These are phyloP conservation scores for Podiceps cristatus DNA, from an alignment of 2,113 vertebrate genomes.

Conservation along the genomic window DNA sequence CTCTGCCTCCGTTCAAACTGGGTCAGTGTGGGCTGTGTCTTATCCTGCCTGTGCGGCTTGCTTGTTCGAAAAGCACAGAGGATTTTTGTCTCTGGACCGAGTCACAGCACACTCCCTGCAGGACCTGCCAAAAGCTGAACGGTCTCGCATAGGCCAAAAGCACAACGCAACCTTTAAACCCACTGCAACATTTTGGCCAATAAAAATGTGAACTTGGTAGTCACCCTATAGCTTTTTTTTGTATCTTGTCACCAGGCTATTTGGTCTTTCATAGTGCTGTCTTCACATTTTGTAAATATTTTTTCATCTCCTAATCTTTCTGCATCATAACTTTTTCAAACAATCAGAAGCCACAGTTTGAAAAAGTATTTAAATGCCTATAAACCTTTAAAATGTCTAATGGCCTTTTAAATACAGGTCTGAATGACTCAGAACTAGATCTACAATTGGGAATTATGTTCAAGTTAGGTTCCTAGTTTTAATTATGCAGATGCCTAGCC, in stretches of 20 bases:
- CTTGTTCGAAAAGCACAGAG: neutral
- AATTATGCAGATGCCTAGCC: neutral
- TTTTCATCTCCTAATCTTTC: neutral
- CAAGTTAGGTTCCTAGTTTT: neutral
- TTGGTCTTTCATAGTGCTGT: neutral
- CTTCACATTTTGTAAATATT: neutral
- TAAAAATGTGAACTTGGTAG: neutral
- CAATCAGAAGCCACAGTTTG: neutral
- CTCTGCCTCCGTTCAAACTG: neutral
- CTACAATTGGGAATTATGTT: neutral
- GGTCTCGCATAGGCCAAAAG: neutral
- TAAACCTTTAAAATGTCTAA: neutral
- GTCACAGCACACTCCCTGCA: neutral
- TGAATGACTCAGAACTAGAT: neutral
- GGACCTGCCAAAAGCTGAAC: neutral
- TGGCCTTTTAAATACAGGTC: neutral
- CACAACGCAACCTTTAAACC: neutral
- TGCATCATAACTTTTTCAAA: neutral
- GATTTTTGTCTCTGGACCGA: neutral
- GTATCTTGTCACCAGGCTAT: neutral
- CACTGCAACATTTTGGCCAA: neutral
- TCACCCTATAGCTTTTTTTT: neutral
- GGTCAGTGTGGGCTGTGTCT: neutral
- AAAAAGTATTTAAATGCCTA: neutral
- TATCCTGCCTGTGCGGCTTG: fast-evolving